A percentile compares a stretch with the other conserved stretches of the same genome.
Conservation (phyloP, 2,797 vertebrate genomes). For the Rhyacichthys aspro region DNA sequence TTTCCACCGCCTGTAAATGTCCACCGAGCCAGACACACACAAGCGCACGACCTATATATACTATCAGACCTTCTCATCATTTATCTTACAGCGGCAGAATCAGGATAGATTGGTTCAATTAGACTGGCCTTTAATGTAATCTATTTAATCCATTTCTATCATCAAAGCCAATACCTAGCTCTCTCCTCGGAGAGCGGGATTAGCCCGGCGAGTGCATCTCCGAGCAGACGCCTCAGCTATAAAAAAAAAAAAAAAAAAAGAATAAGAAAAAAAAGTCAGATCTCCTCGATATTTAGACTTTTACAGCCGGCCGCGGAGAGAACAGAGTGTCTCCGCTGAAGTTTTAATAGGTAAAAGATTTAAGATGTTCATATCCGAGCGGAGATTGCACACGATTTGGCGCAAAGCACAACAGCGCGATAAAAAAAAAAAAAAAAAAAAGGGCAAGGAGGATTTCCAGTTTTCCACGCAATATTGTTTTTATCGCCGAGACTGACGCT, state of each 20-base stretch:
- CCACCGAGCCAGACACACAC: slow-evolving; percentile 30
- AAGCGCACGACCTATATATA: slow-evolving; percentile 14
- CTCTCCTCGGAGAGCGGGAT: slow-evolving; percentile 67
- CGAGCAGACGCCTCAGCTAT: slow-evolving; percentile 35
- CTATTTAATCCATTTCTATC: slow-evolving; percentile 80
- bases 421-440: too few relatives aligned
- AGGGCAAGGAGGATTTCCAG: slow-evolving; percentile 20
- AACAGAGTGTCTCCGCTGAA: slow-evolving; percentile 53
- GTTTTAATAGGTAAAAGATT: slow-evolving; percentile 71
- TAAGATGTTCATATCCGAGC: slow-evolving; percentile 68
- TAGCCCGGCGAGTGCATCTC: slow-evolving; percentile 58
- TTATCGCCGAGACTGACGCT: neutral
- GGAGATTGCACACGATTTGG: slow-evolving; percentile 55
- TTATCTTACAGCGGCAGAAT: slow-evolving; percentile 76
- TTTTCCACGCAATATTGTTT: slow-evolving; percentile 3
- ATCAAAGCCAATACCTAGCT: slow-evolving; percentile 76
- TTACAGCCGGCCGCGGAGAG: slow-evolving; percentile 58
- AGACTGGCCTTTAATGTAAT: slow-evolving; percentile 80
- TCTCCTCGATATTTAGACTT: slow-evolving; percentile 59
- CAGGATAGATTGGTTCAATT: slow-evolving; percentile 79
- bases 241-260: slow-evolving; percentile 29
- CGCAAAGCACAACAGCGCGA: slow-evolving; percentile 39
- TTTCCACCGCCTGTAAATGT: slow-evolving; percentile 31
- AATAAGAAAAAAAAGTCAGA: slow-evolving; percentile 40
- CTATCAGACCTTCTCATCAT: slow-evolving; percentile 68